Percentiles rank a stretch among this genome's conserved stretches.
These are phyloP conservation scores for Calidris pygmaea DNA, from an alignment of 2,113 vertebrate species.

Conservation along the genomic window DNA sequence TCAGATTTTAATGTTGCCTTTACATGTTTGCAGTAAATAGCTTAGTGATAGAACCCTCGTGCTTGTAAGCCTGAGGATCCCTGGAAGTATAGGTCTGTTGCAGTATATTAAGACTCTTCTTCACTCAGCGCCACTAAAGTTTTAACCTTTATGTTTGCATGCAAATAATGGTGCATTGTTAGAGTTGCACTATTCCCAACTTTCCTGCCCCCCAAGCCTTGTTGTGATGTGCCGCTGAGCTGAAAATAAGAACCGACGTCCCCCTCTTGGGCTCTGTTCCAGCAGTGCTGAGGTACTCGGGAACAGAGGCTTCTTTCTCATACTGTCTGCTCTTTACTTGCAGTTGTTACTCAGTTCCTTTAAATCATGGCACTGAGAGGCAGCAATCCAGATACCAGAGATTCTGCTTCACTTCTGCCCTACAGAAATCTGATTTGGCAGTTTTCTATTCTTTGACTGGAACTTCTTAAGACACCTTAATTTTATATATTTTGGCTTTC, in stretches of 20 bases:
- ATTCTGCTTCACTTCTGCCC: neutral
- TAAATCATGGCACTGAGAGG: neutral
- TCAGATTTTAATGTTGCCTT: neutral
- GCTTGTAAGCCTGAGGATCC: neutral
- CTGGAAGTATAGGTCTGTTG: neutral
- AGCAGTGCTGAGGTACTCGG: neutral
- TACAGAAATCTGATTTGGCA: neutral
- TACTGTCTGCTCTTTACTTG: neutral
- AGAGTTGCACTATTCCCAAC: neutral
- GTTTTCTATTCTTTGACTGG: constrained; percentile 1
- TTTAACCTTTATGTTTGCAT: neutral
- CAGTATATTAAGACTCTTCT: neutral
- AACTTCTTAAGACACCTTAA: neutral
- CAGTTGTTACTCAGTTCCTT: neutral
- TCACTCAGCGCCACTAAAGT: neutral
- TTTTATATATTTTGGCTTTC: constrained; percentile 1
- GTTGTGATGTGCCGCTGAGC: neutral
- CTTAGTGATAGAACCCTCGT: neutral
- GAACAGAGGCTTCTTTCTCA: neutral
- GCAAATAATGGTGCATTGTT: neutral
- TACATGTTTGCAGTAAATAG: neutral
- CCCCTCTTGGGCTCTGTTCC: neutral
- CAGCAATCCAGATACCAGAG: neutral
- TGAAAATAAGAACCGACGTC: neutral
- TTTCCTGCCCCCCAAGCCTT: neutral